Percentiles rank a stretch among this genome's conserved stretches.
Conservation (phyloP, 2,113 vertebrate species). For the Entelurus aequoreus region DNA sequence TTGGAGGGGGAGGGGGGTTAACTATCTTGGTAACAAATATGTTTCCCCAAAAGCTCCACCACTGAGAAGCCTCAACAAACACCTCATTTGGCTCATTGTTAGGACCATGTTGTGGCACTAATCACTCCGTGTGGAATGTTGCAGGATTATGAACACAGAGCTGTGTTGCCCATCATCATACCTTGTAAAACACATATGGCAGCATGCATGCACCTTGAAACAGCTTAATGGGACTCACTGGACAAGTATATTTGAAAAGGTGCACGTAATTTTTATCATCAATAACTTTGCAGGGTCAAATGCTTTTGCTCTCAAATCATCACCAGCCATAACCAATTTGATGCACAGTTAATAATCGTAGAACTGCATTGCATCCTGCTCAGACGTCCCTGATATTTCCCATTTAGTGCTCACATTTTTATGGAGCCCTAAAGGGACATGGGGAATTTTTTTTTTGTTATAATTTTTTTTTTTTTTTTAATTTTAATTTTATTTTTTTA, state of each 20-base stretch:
- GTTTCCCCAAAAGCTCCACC: conserved; percentile 20
- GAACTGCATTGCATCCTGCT: no score
- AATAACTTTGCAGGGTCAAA: neutral
- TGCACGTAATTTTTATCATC: conserved; percentile 3
- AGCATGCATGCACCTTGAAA: conserved; percentile 17
- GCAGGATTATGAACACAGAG: conserved; percentile 38
- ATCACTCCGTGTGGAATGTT: conserved; percentile 54
- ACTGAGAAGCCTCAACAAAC: conserved; percentile 51
- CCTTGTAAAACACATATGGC: conserved; percentile 55
- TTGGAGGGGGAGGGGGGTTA: no score
- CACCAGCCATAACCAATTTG: no score
- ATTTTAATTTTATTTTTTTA: no score
- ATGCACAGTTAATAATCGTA: no score
- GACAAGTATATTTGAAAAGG: conserved; percentile 19
- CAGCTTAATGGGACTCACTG: conserved; percentile 28
- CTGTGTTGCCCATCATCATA: conserved; percentile 41
- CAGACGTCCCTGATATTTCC: no score
- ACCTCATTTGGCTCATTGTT: conserved; percentile 47
- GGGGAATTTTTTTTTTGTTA: no score
- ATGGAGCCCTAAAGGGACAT: no score
- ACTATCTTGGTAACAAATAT: conserved; percentile 7
- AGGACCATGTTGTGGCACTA: conserved; percentile 46
- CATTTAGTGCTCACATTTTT: no score
- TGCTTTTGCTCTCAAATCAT: neutral
- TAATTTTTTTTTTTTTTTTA: no score